phyloP scores from a whole-genome alignment of 2,797 vertebrate species.

The Orestias chungarensis region DNA sequence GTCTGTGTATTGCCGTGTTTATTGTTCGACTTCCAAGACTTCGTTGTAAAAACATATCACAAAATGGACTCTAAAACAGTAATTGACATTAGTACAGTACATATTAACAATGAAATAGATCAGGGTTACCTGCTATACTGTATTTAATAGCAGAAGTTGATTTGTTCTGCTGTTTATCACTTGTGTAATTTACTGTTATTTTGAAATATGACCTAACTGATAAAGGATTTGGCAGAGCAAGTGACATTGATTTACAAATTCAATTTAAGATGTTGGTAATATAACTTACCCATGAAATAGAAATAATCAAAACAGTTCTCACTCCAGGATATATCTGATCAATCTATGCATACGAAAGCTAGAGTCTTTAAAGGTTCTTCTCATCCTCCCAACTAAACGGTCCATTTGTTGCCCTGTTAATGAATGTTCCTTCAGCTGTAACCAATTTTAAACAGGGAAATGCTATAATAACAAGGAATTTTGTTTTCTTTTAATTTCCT shows the following conservation, averaged over 20 bases:
- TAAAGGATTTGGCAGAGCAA: neutral
- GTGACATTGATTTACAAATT: neutral
- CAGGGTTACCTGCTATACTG: neutral
- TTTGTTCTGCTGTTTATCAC: neutral
- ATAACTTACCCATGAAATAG: neutral
- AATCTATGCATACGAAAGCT: neutral
- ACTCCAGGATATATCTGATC: too few relatives aligned
- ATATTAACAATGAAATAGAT: neutral
- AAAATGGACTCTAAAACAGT: neutral
- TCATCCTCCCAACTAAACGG: neutral
- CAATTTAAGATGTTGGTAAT: neutral
- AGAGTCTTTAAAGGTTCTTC: neutral
- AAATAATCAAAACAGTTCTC: neutral
- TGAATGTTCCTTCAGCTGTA: neutral
- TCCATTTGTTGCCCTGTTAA: neutral
- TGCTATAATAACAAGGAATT: neutral
- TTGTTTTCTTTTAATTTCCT: neutral
- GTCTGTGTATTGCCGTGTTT: slow-evolving; percentile 26
- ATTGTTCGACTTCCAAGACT: slow-evolving; percentile 18
- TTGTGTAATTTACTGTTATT: neutral
- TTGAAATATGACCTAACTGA: neutral
- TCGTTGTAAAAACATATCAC: slow-evolving; percentile 10
- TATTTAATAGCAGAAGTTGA: neutral
- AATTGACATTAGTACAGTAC: neutral
- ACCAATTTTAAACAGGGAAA: neutral